Evolutionary conservation across 2,888 invertebrate species (phyloP).

Genomic region (Zaprionus obscuricornis): DNA sequence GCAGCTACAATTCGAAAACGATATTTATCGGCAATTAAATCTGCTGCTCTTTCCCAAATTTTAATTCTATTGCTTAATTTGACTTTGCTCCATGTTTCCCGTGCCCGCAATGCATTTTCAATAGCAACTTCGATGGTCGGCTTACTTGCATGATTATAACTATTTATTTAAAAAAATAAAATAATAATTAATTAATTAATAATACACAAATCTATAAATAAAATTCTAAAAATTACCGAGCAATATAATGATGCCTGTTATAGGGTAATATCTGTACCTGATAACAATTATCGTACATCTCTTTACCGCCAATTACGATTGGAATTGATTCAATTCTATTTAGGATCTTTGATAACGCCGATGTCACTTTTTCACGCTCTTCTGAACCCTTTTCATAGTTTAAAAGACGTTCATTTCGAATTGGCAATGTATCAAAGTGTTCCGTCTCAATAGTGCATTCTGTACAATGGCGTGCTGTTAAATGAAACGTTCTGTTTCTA

Average conservation of each 20-base stretch:
- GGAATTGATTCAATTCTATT: conserved; percentile 91
- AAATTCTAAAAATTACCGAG: conserved; percentile 80
- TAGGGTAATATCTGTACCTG: conserved; percentile 94
- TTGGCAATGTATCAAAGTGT: conserved; percentile 87
- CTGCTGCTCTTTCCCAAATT: conserved; percentile 94
- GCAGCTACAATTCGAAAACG: conserved; percentile 95
- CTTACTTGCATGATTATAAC: conserved; percentile 94
- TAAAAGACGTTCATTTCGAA: conserved; percentile 91
- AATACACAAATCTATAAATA: neutral
- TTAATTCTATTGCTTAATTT: conserved; percentile 90
- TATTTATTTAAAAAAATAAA: conserved; percentile 70
- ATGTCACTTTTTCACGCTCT: conserved; percentile 90
- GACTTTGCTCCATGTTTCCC: conserved; percentile 93
- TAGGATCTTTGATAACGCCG: conserved; percentile 87
- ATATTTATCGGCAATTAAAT: conserved; percentile 93
- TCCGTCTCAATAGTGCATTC: conserved; percentile 82
- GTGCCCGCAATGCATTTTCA: conserved; percentile 88
- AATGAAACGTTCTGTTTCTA: neutral
- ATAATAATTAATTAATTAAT: neutral
- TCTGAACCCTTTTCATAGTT: conserved; percentile 91
- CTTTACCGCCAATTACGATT: conserved; percentile 95
- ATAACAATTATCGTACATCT: conserved; percentile 88
- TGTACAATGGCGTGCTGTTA: neutral
- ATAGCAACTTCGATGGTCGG: conserved; percentile 93
- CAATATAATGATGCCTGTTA: conserved; percentile 91